Evolutionary conservation across 2,888 invertebrate species (phyloP), one percentile per base, ranked within the genome.

Genomic region (Tetragnatha montana): DNA sequence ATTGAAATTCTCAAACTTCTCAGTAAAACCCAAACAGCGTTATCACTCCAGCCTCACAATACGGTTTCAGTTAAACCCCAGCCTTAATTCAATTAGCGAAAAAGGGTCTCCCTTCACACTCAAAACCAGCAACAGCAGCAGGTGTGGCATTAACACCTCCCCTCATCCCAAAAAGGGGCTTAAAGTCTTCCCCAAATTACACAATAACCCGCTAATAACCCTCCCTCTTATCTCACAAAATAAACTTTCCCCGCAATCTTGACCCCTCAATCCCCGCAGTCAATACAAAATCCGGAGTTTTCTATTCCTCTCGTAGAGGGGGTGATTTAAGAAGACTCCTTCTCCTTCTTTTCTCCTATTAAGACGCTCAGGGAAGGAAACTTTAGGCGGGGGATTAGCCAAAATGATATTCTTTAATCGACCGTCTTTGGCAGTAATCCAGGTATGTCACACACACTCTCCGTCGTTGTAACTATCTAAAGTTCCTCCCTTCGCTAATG

Each of bases 371-470:
- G n/a, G 60, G 21, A 17, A 49, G 76, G 50, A 49, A 35, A 35
- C 35, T 35, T 35, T 47, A 75, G 47, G 71, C 60, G 50, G 76
- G 51, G 87, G 87, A 88, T 88, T 88, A 88, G 70, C 80, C 69
- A 49, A 80, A 87, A 87, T 73, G 86, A 87, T 87, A 87, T 80
- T 74, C 80, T 51, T 88, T 78, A 88, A 82, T 88, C 81, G 81
- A 81, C 60, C 19, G 14, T 21, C 49, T 22, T 78, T 82, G 78
- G 76, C 81, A 70, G 60, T 81, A 88, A 82, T 76, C 82, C 70
- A 76, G 75, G 78, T 51, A 76, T 82, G 81, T 82, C 81, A 76
- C 80, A 75, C 79, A 60, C 60, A 60, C 60, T 60, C 60, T 60
- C 17, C 60, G 60, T 60, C 74, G 8, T n/a, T 49, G 60, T 86